Percentiles rank a stretch among this genome's conserved stretches.
These are phyloP conservation scores for Amaurobius ferox DNA, from an alignment of 2,888 invertebrate genomes.

Conservation along the genomic window DNA sequence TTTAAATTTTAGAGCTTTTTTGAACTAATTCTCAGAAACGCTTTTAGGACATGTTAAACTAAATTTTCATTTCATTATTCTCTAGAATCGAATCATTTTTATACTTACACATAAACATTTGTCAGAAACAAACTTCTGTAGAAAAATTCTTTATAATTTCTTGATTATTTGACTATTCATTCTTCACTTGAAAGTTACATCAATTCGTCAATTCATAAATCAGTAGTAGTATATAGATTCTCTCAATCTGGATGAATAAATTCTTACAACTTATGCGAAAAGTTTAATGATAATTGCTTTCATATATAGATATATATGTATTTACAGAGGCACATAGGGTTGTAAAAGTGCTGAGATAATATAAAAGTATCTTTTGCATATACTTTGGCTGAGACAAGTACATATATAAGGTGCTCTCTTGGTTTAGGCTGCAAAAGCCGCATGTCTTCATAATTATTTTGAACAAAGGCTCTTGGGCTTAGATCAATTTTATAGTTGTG, in stretches of 20 bases:
- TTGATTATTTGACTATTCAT: too few species aligned
- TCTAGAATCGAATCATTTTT: too few species aligned
- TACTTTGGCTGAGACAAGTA: conserved; percentile 69
- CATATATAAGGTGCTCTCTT: conserved; percentile 69
- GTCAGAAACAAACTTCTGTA: too few species aligned
- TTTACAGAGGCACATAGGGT: conserved; percentile 71
- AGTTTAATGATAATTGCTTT: neutral
- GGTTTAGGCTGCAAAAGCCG: conserved; percentile 44
- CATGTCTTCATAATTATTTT: neutral
- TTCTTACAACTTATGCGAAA: too few species aligned
- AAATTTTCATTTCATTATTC: too few species aligned
- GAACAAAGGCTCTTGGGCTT: neutral
- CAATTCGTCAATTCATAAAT: neutral
- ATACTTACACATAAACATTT: too few species aligned
- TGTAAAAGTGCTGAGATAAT: conserved; percentile 60
- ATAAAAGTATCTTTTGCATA: conserved; percentile 67
- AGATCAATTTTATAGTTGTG: too few species aligned
- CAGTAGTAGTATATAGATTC: neutral
- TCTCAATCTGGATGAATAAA: neutral
- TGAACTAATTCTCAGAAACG: too few species aligned
- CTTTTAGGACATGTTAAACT: too few species aligned
- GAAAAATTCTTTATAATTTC: too few species aligned
- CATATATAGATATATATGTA: conserved; percentile 38
- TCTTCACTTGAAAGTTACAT: too few species aligned
- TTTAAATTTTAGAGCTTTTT: too few species aligned